Percentiles rank a stretch among this genome's conserved stretches.
Conservation (phyloP, 1,140 invertebrate species). For the Mya arenaria region DNA sequence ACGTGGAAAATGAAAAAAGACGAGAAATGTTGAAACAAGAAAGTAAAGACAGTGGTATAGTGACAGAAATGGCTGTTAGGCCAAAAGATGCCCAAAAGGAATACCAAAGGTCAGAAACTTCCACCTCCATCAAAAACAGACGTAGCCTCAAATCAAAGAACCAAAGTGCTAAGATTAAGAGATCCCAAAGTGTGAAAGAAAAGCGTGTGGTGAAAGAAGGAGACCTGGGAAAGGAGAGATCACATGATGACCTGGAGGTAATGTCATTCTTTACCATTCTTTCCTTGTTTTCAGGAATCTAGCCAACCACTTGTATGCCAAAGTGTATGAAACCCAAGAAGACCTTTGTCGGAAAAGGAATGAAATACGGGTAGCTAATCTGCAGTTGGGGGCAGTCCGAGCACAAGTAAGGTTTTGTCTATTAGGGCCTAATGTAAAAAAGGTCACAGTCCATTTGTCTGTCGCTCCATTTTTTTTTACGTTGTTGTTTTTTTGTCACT, state of each 20-base stretch:
- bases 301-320: conserved; percentile 93
- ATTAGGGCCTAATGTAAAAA: too few species aligned
- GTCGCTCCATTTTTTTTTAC: too few species aligned
- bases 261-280: conserved; percentile 49
- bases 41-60: conserved; percentile 63
- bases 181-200: conserved; percentile 50
- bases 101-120: conserved; percentile 3
- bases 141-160: conserved; percentile 54
- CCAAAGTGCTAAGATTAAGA: conserved; percentile 50
- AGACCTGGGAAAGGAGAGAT: background rate
- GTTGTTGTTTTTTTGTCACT: too few species aligned
- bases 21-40: conserved; percentile 62
- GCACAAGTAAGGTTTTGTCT: conserved; percentile 90
- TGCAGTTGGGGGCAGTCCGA: conserved; percentile 93
- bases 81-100: conserved; percentile 57
- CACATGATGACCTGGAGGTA: conserved; percentile 63
- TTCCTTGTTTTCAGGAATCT: conserved; percentile 84
- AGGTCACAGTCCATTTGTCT: too few species aligned
- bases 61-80: conserved; percentile 61
- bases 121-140: background rate
- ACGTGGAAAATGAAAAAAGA: conserved; percentile 49
- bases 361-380: conserved; percentile 93
- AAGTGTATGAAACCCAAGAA: conserved; percentile 96
- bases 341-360: conserved; percentile 97
- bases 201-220: conserved; percentile 22